phyloP scores from a whole-genome alignment of 2,113 vertebrate species.

The Fregata magnificens region DNA sequence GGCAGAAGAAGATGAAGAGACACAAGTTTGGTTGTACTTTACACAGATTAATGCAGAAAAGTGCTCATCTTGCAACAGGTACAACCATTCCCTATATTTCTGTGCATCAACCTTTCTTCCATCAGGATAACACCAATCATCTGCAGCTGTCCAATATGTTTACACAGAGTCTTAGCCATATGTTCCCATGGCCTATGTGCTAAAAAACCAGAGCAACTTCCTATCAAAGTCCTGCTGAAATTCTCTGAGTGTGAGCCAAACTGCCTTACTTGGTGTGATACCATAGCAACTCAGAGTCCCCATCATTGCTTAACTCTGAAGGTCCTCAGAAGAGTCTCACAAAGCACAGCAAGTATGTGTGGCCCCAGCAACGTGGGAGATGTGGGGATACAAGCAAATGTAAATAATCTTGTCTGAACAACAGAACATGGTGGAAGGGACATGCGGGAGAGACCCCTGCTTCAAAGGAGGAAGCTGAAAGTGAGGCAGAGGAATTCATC shows the following conservation, averaged over 20 bases:
- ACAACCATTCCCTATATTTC: background rate
- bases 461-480: background rate
- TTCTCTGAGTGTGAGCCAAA: background rate
- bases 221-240: slow-evolving; percentile 38
- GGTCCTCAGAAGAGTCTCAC: background rate
- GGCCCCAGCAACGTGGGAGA: background rate
- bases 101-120: background rate
- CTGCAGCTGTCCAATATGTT: background rate
- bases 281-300: slow-evolving; percentile 17
- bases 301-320: background rate
- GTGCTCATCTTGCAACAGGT: background rate
- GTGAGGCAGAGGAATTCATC: background rate
- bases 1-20: background rate
- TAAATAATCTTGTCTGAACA: background rate
- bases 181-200: background rate
- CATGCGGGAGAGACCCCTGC: background rate
- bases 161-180: slow-evolving; percentile 14
- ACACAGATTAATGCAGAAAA: background rate
- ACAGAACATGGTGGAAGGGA: background rate
- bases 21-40: background rate
- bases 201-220: slow-evolving; percentile 37
- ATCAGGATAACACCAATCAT: background rate
- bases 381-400: background rate
- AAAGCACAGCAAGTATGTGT: background rate
- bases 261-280: background rate